These are phyloP conservation scores for Hymenochirus boettgeri DNA, from an alignment of 2,113 vertebrate species.

Conservation along the genomic window DNA sequence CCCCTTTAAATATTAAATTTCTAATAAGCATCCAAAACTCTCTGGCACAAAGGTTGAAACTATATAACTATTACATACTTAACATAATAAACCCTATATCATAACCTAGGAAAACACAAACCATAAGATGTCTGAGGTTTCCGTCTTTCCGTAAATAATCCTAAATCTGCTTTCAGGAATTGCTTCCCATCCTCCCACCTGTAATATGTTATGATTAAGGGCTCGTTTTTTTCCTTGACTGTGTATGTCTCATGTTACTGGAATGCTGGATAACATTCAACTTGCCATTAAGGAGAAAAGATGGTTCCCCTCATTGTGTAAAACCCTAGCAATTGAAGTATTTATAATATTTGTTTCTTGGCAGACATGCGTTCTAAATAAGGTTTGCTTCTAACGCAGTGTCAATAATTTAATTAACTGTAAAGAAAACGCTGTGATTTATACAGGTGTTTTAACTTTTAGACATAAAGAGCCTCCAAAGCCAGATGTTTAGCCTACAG, in stretches of 20 bases:
- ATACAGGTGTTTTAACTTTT: constrained; percentile 6
- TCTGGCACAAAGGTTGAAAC: constrained; percentile 1
- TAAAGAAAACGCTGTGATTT: neutral
- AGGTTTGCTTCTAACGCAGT: neutral
- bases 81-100: neutral
- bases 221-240: neutral
- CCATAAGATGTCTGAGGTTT: neutral
- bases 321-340: constrained; percentile 4
- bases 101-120: constrained; percentile 6
- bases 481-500: constrained; percentile 5
- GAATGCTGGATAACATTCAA: constrained; percentile 6
- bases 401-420: constrained; percentile 9
- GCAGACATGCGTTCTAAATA: constrained; percentile 3
- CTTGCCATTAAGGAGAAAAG: neutral
- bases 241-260: neutral
- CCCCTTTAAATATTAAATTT: neutral
- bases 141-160: constrained; percentile 4
- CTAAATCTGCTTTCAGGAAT: constrained; percentile 2
- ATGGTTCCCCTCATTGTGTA: neutral
- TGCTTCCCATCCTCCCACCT: neutral
- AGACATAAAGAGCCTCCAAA: neutral
- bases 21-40: constrained; percentile 1
- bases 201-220: constrained; percentile 10
- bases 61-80: constrained; percentile 6
- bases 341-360: constrained; percentile 10